Evolutionary conservation across 1,140 invertebrate species (phyloP), one percentile per base, ranked within the genome.

Genomic region (Zaprionus nigranus): DNA sequence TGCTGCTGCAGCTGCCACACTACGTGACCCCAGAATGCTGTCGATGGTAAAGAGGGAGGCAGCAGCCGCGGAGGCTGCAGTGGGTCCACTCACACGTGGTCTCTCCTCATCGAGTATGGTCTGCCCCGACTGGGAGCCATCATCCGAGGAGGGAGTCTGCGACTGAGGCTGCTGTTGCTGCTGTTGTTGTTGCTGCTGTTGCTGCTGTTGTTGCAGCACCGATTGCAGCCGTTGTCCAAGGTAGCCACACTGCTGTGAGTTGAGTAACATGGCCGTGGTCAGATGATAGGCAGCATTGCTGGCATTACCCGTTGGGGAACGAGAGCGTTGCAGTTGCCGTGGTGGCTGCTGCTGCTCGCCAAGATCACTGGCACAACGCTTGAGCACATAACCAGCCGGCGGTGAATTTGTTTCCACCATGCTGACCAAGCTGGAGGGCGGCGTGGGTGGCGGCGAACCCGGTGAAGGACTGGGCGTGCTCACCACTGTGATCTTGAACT

Each of bases 41-140:
- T 97, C 96, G 78, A 97, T 97, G 74, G 96, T 97, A 88, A 97
- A 97, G 36, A 96, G 93, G 34, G 96, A 96, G 54, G 95, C 94
- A 2, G 95, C 94, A 11, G 94, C 93, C 15, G 94, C 93, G 43
- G 94, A 91, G 34, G 94, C 91, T 38, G 94, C 80, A 13, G 75
- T 68, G 34, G 78, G 59, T 24, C 91, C 86, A 94, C 78, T 82
- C 73, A 93, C 43, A 90, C 93, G 66, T 92, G 94, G 43, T 93
- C 86, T 75, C 11, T 92, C 91, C 22, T 92, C 91, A 51, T 92
- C 85, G 59, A 92, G 54, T 13, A 92, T 90, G 46, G 91, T 92
- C 12, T 54, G 75, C 11, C 91, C 87, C 36, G 91, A 92, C 58
- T 92, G 91, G 24, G 88, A 92, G 59, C 91, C 91, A 59, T 92